Evolutionary conservation across 2,888 invertebrate genomes (phyloP), one percentile per base, ranked within the genome.

Genomic region (Lumbricus terrestris): DNA sequence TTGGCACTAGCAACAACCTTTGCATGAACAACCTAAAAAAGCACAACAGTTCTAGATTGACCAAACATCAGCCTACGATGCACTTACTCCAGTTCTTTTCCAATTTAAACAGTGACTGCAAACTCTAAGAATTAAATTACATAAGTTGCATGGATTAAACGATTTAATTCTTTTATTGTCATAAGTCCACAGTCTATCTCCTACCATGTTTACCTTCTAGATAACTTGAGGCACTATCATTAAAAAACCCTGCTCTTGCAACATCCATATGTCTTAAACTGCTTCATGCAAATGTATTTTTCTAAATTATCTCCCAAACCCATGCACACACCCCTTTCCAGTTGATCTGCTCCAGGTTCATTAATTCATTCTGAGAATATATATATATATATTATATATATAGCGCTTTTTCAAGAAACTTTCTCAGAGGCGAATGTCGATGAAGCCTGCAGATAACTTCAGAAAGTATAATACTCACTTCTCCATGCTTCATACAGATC

Each of bases 1-100:
- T 85, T 85, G 29, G 69, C 2, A 85, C 85, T 85, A n/a, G 85
- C 85, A 35, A 33, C 85, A 34, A 85, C 85, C 37, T 85, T 85
- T 85, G 34, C 85, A 23, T 85, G 85, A 85, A 85, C 85, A 85
- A 85, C 85, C 85, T 85, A 34, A 85, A 85, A 35, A 34, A 85
- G 69, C 69, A 69, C 69, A 69, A 69, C n/a, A 69, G 69, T 69
- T 69, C n/a, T n/a, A n/a, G n/a, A 69, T 69, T 69, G 13, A 29
- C 69, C 8, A n/a, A 69, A 69, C n/a, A 69, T 69, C 8, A 69
- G n/a, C n/a, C n/a, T 11, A 69, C 29, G 8, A 54, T n/a, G n/a
- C 69, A 69, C n/a, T n/a, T 69, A 11, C 69, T n/a, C n/a, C 69
- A 29, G n/a, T 69, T 69, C n/a, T 13, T 69, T 69, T 69, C 69